Percentiles rank a stretch among this genome's conserved stretches.
These are phyloP conservation scores for Scaptodrosophila lebanonensis DNA, from an alignment of 1,140 invertebrate genomes.

Conservation along the genomic window DNA sequence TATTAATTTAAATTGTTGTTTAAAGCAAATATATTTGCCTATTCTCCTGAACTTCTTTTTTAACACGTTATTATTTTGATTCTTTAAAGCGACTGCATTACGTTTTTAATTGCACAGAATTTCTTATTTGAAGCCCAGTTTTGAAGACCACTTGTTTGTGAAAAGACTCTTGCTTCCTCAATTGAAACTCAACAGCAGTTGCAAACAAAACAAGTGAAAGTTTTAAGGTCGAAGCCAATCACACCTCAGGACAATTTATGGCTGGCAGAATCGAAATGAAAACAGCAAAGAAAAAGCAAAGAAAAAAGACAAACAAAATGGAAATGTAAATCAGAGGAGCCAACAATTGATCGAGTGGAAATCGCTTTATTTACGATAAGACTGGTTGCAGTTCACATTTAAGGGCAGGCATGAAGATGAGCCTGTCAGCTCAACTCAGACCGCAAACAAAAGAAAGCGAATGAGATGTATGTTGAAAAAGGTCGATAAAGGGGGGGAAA, in stretches of 20 bases:
- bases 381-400: conserved; percentile 22
- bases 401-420: too few relatives aligned
- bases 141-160: too few relatives aligned
- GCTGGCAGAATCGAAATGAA: conserved; percentile 24
- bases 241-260: conserved; percentile 45
- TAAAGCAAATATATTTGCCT: too few relatives aligned
- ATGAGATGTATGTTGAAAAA: conserved; percentile 1
- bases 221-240: conserved; percentile 43
- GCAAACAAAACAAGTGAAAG: conserved; percentile 52
- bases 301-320: conserved; percentile 38
- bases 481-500: conserved; percentile 3
- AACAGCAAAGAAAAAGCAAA: conserved; percentile 59
- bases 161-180: too few relatives aligned
- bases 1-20: too few relatives aligned
- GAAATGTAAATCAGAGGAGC: conserved; percentile 63
- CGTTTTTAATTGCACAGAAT: too few relatives aligned
- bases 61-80: too few relatives aligned
- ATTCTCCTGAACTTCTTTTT: too few relatives aligned
- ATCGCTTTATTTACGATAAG: conserved; percentile 62
- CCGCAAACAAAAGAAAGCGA: conserved; percentile 24
- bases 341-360: conserved; percentile 34
- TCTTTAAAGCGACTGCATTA: too few relatives aligned
- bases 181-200: too few relatives aligned
- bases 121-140: too few relatives aligned
- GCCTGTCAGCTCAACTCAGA: conserved; percentile 38